Base-by-base conservation (phyloP, 2,113 vertebrate genomes). In the Campylomormyrus numenius region DNA sequence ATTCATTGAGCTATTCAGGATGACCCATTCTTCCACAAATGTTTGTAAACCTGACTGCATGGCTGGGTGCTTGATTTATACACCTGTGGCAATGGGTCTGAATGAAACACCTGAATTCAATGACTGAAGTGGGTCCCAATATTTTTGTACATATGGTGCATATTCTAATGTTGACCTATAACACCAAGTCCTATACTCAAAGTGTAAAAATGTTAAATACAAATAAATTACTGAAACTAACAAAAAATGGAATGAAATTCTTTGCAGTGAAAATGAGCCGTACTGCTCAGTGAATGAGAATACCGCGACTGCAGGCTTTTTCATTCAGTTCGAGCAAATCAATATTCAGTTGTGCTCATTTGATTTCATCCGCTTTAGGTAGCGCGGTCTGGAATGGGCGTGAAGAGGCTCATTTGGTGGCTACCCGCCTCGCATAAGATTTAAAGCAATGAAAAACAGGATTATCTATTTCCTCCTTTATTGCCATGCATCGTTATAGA, bases 291-390 rank as follows among this genome's bases (percentile, higher is more conserved):
- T 52, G n/a, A 49, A 86, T 31, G 85, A 86, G 49, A 52, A 27
- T 8, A 35, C 13, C 13, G 27, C 1, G n/a, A 52, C 45, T 50
- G n/a, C 35, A 7, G 85, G 48, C 46, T 86, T 31, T 27, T 31
- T 50, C 48, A 86, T 86, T 86, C 48, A 49, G 85, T 10, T 86
- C 3, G 4, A 49, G 85, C 48, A 87, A 39, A 87, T 87, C 85
- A 87, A 87, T 87, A 87, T 35, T 31, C 50, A 87, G 50, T 87
- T 35, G 27, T 53, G n/a, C 31, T 52, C n/a, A 56, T 87, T 87
- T 56, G 27, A 87, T 87, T 87, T 56, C 50, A 48, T 56, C 50
- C 27, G 3, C 50, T 87, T 53, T 56, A 35, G 7, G 50, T 52
- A 87, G 13, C 19, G 7, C 49, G 1, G 27, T 8, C 50, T 39